Evolutionary conservation across 2,797 vertebrate species (phyloP).

Genomic region (Amblyraja radiata): DNA sequence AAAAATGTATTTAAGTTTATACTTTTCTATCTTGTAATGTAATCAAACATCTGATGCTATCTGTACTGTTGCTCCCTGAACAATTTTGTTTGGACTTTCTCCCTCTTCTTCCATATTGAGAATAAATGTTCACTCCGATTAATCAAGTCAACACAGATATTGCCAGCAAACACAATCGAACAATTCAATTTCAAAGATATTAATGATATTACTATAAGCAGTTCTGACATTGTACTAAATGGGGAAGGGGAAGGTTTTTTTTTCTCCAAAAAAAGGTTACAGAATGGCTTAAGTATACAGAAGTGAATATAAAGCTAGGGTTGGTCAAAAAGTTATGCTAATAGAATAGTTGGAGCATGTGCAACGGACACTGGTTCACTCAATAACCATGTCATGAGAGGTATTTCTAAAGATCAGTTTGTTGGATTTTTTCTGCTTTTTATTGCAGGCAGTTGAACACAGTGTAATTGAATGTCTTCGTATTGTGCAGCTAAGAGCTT

Average conservation of each 20-base stretch:
- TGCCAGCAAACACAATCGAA: neutral
- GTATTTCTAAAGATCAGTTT: too few relatives aligned
- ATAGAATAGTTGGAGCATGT: too few relatives aligned
- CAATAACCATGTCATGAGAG: too few relatives aligned
- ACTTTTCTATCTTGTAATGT: neutral
- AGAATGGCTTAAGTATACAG: neutral
- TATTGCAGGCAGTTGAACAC: too few relatives aligned
- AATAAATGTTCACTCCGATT: neutral
- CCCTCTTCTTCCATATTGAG: neutral
- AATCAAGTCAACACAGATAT: neutral
- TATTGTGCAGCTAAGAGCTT: too few relatives aligned
- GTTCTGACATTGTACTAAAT: neutral
- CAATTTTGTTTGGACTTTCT: neutral
- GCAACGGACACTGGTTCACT: too few relatives aligned
- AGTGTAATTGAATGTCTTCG: too few relatives aligned
- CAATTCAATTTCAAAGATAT: neutral
- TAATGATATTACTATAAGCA: neutral
- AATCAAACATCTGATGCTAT: neutral
- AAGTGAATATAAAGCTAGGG: neutral
- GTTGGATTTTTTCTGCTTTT: too few relatives aligned
- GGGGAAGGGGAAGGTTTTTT: too few relatives aligned
- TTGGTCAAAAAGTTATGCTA: neutral
- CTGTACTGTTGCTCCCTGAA: neutral
- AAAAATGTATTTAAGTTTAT: neutral
- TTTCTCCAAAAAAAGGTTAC: neutral